phyloP scores from a whole-genome alignment of 1,140 invertebrate species.

The Drosophila obscura region DNA sequence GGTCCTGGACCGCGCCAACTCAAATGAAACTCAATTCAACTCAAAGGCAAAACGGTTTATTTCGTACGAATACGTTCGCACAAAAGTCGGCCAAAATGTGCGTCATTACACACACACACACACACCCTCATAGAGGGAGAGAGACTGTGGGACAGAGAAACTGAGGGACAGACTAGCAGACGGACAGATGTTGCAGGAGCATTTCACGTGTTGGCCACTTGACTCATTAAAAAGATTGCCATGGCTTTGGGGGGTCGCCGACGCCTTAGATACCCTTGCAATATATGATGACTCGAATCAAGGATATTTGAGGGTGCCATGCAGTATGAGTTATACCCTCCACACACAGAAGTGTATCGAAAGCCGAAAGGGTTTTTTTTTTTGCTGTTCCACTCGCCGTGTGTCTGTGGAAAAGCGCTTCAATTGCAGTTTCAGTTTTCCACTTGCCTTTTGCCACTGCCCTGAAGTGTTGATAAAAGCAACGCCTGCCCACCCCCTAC shows the following conservation, averaged over 20 bases:
- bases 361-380: slow-evolving; percentile 29
- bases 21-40: slow-evolving; percentile 60
- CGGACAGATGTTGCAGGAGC: neutral
- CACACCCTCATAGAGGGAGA: neutral
- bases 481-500: neutral
- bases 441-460: slow-evolving; percentile 57
- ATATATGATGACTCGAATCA: too few relatives aligned
- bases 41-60: slow-evolving; percentile 75
- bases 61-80: slow-evolving; percentile 69
- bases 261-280: too few relatives aligned
- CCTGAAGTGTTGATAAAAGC: slow-evolving; percentile 72
- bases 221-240: slow-evolving; percentile 66
- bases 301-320: neutral
- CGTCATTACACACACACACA: slow-evolving; percentile 66
- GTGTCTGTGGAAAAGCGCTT: slow-evolving; percentile 63
- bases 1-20: slow-evolving; percentile 4
- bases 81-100: slow-evolving; percentile 67
- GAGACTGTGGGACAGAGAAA: neutral
- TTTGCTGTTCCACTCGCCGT: slow-evolving; percentile 21
- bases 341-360: too few relatives aligned
- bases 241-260: too few relatives aligned
- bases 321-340: neutral
- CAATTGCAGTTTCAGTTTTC: slow-evolving; percentile 79
- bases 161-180: neutral
- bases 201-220: slow-evolving; percentile 75